Base-by-base conservation (phyloP, 1,140 invertebrate genomes). In the Lepidurus packardi region DNA sequence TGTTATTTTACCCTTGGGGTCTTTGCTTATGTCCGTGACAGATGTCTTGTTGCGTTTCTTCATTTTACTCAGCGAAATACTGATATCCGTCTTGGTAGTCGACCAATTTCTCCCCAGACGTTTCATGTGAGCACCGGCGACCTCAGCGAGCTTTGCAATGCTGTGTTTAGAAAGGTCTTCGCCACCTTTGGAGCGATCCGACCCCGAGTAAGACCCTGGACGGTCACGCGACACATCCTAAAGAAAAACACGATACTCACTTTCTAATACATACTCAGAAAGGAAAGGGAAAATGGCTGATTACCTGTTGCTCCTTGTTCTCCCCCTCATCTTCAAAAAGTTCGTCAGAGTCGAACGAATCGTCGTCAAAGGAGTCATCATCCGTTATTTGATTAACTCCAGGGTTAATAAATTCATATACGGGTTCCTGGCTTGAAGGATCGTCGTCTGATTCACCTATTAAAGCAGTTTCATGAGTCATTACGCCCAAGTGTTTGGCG, bases 401-500 rank as follows among this genome's bases (percentile, higher is more conserved):
- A 34, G 78, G 78, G 25, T 74, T 77, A 78, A 80, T 80, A 11
- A 80, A 77, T 78, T 80, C 79, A 73, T 80, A 80, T 9, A 80
- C 43, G n/a, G 76, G 65, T 43, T 80, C 79, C n/a, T 80, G 73
- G 73, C 74, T 65, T 44, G 47, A 41, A 3, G 16, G 25, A 9
- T 77, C 79, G 10, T 65, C 53, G 3, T 65, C 53, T 16, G 53
- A 65, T 65, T 65, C 53, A 65, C 53, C 53, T 65, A 65, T 34
- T 34, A n/a, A 65, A 4, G 21, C 16, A 13, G 6, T 5, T 65
- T 65, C 16, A 65, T 65, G 16, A 13, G 21, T 65, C 21, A 65
- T 21, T 65, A n/a, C 53, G 21, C 21, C 13, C 53, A 65, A 65
- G 16, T n/a, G 8, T 65, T 13, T 7, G 53, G 16, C 53, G 7